Evolutionary conservation across 2,113 vertebrate species (phyloP).

Genomic region (Arothron firmamentum): DNA sequence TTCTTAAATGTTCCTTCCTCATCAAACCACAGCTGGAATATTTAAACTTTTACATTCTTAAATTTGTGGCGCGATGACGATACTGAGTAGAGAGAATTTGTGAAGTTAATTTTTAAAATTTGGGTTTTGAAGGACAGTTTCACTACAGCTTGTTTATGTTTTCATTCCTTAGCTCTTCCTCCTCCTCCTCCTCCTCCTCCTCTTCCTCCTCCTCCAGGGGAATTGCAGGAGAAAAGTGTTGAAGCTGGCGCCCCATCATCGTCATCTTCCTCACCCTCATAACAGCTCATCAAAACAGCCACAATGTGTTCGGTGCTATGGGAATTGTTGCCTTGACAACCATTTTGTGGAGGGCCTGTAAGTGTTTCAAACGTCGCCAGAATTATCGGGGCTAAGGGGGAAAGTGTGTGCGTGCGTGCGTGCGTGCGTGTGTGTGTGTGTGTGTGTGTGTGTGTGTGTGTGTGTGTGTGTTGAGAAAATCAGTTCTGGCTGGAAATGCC

Average conservation of each 20-base stretch:
- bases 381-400: conserved; percentile 22
- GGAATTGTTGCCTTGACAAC: conserved; percentile 53
- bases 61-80: not conserved
- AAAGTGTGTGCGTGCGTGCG: conserved; percentile 17
- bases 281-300: conserved; percentile 8
- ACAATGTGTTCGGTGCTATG: conserved; percentile 34
- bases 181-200: conserved; percentile 10
- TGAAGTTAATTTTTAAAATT: too few relatives aligned
- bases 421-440: conserved; percentile 18
- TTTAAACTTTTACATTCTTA: not conserved
- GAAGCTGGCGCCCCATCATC: conserved; percentile 5
- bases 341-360: conserved; percentile 46
- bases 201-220: conserved; percentile 5
- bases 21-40: not conserved
- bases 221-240: conserved; percentile 19
- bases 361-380: conserved; percentile 45
- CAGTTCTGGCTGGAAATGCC: conserved; percentile 50
- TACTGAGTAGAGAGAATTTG: too few relatives aligned
- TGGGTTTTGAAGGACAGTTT: too few relatives aligned
- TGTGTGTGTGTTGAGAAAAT: conserved; percentile 33
- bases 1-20: not conserved
- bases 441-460: conserved; percentile 28
- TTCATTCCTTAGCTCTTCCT: not conserved
- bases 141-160: not conserved
- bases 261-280: conserved; percentile 9